Base-by-base conservation (phyloP, 2,888 invertebrate genomes). In the Caenorhabditis virilis region DNA sequence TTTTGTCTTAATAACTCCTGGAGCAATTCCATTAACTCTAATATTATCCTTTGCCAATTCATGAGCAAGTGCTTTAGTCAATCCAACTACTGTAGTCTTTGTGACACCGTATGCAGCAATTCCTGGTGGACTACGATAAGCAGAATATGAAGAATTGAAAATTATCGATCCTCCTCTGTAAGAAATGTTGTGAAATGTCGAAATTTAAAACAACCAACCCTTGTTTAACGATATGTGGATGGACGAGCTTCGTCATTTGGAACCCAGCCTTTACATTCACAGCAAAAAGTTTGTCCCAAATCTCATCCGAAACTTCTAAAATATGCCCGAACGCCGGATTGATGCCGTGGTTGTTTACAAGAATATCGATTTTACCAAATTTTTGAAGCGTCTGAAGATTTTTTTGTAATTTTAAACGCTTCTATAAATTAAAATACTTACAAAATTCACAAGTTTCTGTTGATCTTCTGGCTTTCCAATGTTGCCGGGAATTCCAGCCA, bases 271-370 rank as follows among this genome's bases (percentile, higher is more conserved):
- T 97, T 0, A 97, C 91, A 86, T 97, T 97, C 0, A 91, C 88
- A 64, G 95, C 95, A 85, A 97, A 95, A 82, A 94, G 91, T 74
- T 85, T 95, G 84, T 95, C 93, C 94, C 94, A 95, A 0, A 89
- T 88, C 43, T 87, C 85, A 85, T 93, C 93, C 16, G 89, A 87
- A 55, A 78, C 72, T 39, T 73, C 72, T 50, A 95, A 85, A 57
- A 93, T 88, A 43, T 89, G 88, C 30, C 91, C 91, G 69, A 91
- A 89, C 20, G 87, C 85, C 18, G 95, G 95, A 86, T 93, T 95
- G 0, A 90, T 90, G 18, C 91, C 95, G 61, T 95, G 95, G 87
- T 97, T 97, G 11, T 93, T 93, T 16, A 97, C 89, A n/a, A 97
- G 86, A 82, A 95, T 93, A 84, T 97, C 94, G 45, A 81, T 74